Percentiles rank a stretch among this genome's conserved stretches.
These are phyloP conservation scores for Argentina silus DNA, from an alignment of 2,797 vertebrate genomes.

Conservation along the genomic window DNA sequence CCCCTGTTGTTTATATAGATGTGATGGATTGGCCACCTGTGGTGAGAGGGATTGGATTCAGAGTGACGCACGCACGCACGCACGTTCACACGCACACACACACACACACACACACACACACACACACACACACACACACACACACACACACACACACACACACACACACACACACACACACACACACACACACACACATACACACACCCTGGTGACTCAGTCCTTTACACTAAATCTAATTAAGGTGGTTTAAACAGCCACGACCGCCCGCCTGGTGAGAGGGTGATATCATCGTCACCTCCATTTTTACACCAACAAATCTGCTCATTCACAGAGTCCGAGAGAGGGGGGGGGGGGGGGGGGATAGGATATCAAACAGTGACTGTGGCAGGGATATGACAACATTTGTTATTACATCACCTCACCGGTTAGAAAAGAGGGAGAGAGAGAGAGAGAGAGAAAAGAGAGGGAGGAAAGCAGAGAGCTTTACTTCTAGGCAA, in stretches of 20 bases:
- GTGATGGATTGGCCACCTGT: constrained; percentile 75
- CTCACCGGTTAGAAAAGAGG: neutral
- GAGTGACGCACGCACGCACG: too few relatives aligned
- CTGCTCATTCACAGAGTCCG: constrained; percentile 6
- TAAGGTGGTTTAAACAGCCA: constrained; percentile 54
- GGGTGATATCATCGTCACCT: constrained; percentile 63
- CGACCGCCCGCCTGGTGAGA: constrained; percentile 57
- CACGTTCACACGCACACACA: too few relatives aligned
- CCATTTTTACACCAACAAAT: constrained; percentile 36
- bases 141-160: too few relatives aligned
- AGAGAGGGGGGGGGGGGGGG: neutral
- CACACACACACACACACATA: constrained; percentile 22
- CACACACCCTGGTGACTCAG: constrained; percentile 45
- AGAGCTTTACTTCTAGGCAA: neutral
- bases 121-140: too few relatives aligned
- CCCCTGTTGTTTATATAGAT: constrained; percentile 30
- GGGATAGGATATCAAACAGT: neutral
- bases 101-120: neutral
- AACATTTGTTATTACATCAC: constrained; percentile 3
- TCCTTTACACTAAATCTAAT: constrained; percentile 67
- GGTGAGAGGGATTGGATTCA: constrained; percentile 41
- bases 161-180: neutral
- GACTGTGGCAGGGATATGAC: neutral
- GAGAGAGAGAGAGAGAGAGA: neutral
- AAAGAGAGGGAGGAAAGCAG: neutral